These are phyloP conservation scores for Melanotaenia nigrans DNA, from an alignment of 2,797 vertebrate species.

Conservation along the genomic window DNA sequence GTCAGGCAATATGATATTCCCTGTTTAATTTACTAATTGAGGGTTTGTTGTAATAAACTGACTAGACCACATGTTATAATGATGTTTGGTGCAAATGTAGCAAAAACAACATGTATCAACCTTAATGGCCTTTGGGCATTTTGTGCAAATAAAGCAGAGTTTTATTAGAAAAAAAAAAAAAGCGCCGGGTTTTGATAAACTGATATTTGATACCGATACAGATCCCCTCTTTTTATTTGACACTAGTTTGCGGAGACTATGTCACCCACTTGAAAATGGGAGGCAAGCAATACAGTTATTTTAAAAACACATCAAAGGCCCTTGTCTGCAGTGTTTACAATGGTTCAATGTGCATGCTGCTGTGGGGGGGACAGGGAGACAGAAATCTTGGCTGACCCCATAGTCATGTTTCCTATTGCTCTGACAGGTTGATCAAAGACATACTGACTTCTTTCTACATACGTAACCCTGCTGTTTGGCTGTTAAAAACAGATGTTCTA, in stretches of 20 bases:
- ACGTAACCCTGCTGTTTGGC: background rate
- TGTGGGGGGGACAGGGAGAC: background rate
- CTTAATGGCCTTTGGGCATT: conserved; percentile 1
- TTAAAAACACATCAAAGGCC: background rate
- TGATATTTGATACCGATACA: background rate
- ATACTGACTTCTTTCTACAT: background rate
- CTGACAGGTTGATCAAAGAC: conserved; percentile 8
- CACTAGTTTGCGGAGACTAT: background rate
- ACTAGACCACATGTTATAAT: background rate
- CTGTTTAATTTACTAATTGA: background rate
- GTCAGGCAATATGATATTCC: background rate
- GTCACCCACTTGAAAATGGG: background rate
- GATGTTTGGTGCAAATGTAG: background rate
- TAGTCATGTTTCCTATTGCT: background rate
- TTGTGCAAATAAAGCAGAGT: background rate
- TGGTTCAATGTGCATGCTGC: background rate
- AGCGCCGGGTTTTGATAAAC: background rate
- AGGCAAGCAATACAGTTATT: background rate
- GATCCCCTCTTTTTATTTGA: background rate
- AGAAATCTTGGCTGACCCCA: background rate
- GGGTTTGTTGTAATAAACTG: background rate
- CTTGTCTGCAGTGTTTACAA: background rate
- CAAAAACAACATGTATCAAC: background rate
- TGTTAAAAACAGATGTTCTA: conserved; percentile 8
- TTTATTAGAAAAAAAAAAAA: background rate